Conservation (phyloP, 2,888 invertebrate genomes). For the Acholoe squamosa region DNA sequence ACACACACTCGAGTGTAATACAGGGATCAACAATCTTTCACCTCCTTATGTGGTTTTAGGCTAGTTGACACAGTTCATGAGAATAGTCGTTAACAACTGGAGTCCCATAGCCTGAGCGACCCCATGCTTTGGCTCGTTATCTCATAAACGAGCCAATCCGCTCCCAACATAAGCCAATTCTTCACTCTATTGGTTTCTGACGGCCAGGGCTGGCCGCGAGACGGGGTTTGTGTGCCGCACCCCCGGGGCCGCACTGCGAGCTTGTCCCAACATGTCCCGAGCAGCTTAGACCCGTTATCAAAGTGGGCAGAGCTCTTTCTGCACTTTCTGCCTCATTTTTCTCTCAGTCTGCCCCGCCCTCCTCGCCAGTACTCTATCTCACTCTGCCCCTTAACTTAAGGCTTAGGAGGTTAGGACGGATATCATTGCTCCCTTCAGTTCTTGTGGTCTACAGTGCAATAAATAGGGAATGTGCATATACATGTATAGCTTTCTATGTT, state of each 20-base stretch:
- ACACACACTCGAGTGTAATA: too few relatives aligned
- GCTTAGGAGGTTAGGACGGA: too few relatives aligned
- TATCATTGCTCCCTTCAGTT: too few relatives aligned
- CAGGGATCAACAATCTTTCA: too few relatives aligned
- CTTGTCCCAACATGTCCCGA: background rate
- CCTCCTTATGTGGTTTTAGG: too few relatives aligned
- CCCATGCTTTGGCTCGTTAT: background rate
- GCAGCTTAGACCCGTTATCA: background rate
- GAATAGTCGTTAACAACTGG: background rate
- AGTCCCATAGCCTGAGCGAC: background rate
- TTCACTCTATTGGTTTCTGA: background rate
- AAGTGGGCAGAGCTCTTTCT: constrained; percentile 2
- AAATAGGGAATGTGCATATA: too few relatives aligned
- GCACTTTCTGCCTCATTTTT: background rate
- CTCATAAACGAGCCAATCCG: too few relatives aligned
- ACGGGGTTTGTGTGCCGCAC: background rate
- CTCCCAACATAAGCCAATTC: background rate
- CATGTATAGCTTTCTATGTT: too few relatives aligned
- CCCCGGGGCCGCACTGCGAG: background rate
- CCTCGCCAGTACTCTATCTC: too few relatives aligned
- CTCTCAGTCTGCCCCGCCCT: background rate
- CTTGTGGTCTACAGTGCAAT: too few relatives aligned
- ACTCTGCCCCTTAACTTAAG: too few relatives aligned
- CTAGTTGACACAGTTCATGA: too few relatives aligned
- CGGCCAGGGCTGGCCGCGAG: background rate